phyloP scores from a whole-genome alignment of 1,140 invertebrate genomes.

The Atta cephalotes region DNA sequence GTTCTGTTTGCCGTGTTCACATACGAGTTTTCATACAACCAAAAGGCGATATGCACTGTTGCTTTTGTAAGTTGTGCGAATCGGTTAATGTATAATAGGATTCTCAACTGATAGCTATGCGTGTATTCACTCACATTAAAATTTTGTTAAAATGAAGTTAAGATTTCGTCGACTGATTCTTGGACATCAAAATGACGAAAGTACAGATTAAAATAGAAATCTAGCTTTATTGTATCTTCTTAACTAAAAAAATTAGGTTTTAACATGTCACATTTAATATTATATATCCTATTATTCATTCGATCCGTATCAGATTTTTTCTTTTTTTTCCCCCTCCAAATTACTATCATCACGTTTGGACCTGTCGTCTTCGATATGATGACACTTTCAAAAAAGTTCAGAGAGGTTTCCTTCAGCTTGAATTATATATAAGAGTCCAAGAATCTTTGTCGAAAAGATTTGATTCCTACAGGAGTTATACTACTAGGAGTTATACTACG shows the following conservation, averaged over 20 bases:
- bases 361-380: neutral
- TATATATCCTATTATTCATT: neutral
- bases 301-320: neutral
- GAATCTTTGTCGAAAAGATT: constrained; percentile 28
- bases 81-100: neutral
- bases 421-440: constrained; percentile 40
- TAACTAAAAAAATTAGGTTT: neutral
- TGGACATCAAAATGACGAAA: neutral
- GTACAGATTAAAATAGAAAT: neutral
- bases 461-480: constrained; percentile 33
- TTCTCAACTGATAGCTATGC: neutral
- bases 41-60: constrained; percentile 28
- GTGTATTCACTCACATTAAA: neutral
- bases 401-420: neutral
- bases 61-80: constrained; percentile 24
- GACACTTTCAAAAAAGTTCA: constrained; percentile 42
- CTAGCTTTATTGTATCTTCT: neutral
- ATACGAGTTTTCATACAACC: constrained; percentile 3
- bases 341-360: constrained; percentile 17
- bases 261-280: constrained; percentile 7
- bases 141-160: neutral
- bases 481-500: neutral
- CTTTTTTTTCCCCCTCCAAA: neutral
- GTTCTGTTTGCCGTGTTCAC: constrained; percentile 27
- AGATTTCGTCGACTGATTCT: constrained; percentile 5